These are phyloP conservation scores for Leptoteleia sp. DNA, from an alignment of 1,140 invertebrate genomes.

Conservation along the genomic window DNA sequence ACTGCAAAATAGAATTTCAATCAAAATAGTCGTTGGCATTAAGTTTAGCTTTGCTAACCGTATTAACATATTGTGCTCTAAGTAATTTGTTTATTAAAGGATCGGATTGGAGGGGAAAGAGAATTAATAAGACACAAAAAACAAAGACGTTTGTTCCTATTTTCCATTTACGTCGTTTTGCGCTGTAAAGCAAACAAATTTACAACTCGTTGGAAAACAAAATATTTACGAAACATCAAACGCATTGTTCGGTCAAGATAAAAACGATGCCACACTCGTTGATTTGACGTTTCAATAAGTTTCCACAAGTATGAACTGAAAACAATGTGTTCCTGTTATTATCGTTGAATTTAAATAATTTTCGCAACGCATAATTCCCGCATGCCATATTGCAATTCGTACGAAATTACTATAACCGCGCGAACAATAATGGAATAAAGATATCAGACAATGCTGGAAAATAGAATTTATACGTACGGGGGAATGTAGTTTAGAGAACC, in stretches of 20 bases:
- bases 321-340: constrained; percentile 28
- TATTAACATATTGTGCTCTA: no score
- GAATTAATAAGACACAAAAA: no score
- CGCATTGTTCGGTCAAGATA: constrained; percentile 3
- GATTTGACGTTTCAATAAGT: constrained; percentile 30
- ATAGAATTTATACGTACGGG: constrained; percentile 28
- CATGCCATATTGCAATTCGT: not conserved
- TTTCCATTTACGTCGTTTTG: no score
- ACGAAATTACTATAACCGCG: constrained; percentile 8
- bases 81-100: no score
- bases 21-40: no score
- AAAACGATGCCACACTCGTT: constrained; percentile 16
- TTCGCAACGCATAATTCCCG: constrained; percentile 5
- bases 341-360: constrained; percentile 14
- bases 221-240: constrained; percentile 9
- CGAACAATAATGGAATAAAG: constrained; percentile 30
- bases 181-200: constrained; percentile 5
- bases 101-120: no score
- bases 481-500: constrained; percentile 31
- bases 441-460: constrained; percentile 31
- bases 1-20: no score
- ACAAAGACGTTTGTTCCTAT: no score
- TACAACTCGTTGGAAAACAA: not conserved
- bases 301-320: constrained; percentile 9
- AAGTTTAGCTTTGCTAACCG: no score